A percentile compares a stretch with the other conserved stretches of the same genome.
These are phyloP conservation scores for Ciconia boyciana DNA, from an alignment of 2,113 vertebrate genomes.

Conservation along the genomic window DNA sequence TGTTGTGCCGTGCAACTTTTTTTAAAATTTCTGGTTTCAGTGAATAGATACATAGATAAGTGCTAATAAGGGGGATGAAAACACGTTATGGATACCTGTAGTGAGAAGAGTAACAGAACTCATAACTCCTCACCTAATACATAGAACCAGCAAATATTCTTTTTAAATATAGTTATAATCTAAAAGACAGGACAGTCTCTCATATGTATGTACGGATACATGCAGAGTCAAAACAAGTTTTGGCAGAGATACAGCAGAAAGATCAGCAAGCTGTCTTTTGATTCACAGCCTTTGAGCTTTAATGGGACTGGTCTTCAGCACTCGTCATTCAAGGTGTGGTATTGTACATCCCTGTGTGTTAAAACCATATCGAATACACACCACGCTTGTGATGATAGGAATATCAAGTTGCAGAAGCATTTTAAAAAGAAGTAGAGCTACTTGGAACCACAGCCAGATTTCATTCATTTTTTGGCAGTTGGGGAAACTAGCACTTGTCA, in stretches of 20 bases:
- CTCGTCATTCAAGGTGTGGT: background rate
- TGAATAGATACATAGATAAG: background rate
- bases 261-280: background rate
- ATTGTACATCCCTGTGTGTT: background rate
- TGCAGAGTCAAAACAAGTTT: background rate
- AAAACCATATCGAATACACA: fast-evolving
- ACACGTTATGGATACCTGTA: background rate
- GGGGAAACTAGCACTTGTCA: background rate
- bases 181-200: background rate
- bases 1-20: background rate
- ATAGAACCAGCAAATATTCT: background rate
- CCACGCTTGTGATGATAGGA: background rate
- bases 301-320: background rate
- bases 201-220: background rate
- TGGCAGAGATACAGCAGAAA: background rate
- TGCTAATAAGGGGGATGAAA: background rate
- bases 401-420: background rate
- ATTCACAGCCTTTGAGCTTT: background rate
- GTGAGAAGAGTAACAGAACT: background rate
- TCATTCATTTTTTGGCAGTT: background rate
- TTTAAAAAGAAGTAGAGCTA: background rate
- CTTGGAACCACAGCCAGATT: background rate
- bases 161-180: background rate
- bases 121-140: background rate
- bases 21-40: background rate